Conservation (phyloP, 92 coral and sea anemone species). For the Bergia sp. region DNA sequence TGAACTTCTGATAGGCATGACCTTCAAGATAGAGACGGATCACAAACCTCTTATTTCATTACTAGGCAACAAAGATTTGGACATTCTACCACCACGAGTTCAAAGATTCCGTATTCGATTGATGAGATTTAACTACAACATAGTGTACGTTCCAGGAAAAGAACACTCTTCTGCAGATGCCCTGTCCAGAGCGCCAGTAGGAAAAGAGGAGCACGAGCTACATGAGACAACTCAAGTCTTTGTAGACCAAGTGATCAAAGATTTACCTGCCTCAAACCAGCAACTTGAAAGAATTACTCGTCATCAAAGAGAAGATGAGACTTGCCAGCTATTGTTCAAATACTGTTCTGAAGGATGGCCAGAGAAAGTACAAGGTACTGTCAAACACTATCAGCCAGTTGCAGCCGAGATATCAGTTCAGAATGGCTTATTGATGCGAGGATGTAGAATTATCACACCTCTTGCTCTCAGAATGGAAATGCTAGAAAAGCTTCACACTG, state of each 20-base stretch:
- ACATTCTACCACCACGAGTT: slow-evolving; percentile 46
- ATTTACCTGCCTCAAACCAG: slow-evolving; percentile 29
- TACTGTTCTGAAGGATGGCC: slow-evolving; percentile 43
- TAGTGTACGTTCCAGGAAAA: slow-evolving; percentile 49
- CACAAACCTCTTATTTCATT: slow-evolving; percentile 57
- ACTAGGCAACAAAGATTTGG: slow-evolving; percentile 36
- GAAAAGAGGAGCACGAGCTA: neutral
- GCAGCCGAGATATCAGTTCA: no score
- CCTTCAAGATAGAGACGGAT: slow-evolving; percentile 50
- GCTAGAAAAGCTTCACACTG: slow-evolving; percentile 37
- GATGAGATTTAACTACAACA: slow-evolving; percentile 59
- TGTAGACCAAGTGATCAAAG: slow-evolving; percentile 37
- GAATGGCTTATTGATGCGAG: no score
- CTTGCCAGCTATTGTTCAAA: slow-evolving; percentile 27
- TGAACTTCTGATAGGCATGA: slow-evolving; percentile 41
- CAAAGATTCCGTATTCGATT: slow-evolving; percentile 53
- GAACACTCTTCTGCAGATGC: slow-evolving; percentile 40
- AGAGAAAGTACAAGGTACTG: no score
- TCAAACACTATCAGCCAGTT: no score
- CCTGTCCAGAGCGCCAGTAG: slow-evolving; percentile 51
- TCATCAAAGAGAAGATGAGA: slow-evolving; percentile 36
- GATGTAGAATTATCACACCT: slow-evolving; percentile 26
- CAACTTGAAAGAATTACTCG: slow-evolving; percentile 10
- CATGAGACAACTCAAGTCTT: slow-evolving; percentile 39
- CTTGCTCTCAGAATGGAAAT: slow-evolving; percentile 10